Base-by-base conservation (phyloP, 1,140 invertebrate species). In the Rhynchophorus ferrugineus region DNA sequence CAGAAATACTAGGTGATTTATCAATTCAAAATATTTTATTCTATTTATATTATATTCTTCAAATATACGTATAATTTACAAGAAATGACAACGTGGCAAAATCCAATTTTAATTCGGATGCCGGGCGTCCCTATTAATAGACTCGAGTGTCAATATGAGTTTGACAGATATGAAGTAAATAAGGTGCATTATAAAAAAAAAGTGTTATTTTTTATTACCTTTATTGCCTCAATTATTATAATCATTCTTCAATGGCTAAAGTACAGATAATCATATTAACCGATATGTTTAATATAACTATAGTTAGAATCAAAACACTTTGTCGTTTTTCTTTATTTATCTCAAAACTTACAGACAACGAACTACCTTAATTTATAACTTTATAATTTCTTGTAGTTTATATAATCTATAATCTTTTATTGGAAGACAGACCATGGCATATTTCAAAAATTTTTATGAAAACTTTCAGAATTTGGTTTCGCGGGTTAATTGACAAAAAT, bases 371-470 rank as follows among this genome's bases (percentile, higher is more conserved):
- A 13, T 18, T 6, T 21, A 11, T 44, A 44, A 16, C 9, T 7
- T 16, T 16, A 11, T 44, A 24, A 18, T 39, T 18, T 19, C 7
- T 8, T 3, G 1, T 19, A 41, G 18, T 36, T 35, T 18, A 17
- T 37, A 18, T 9, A 42, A 45, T 55, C 29, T 50, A 39, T 47
- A 38, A 49, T 52, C 22, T 38, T 51, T 43, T 56, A 57, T 63
- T 61, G 63, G 63, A 65, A 65, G 63, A 65, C 63, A 64, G 59
- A 56, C 63, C 60, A 65, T 65, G 63, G 61, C 61, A 57, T 57
- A 47, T 55, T 60, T 42, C 48, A 58, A 61, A 61, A 59, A 52
- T 53, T n/a, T 61, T 51, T 53, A 61, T 53, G 52, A 55, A 61
- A 61, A 56, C 55, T 50, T 49, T 34, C n/a, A n/a, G n/a, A n/a